These are phyloP conservation scores for Cinclus mexicanus DNA, from an alignment of 2,113 vertebrate genomes.

Conservation along the genomic window DNA sequence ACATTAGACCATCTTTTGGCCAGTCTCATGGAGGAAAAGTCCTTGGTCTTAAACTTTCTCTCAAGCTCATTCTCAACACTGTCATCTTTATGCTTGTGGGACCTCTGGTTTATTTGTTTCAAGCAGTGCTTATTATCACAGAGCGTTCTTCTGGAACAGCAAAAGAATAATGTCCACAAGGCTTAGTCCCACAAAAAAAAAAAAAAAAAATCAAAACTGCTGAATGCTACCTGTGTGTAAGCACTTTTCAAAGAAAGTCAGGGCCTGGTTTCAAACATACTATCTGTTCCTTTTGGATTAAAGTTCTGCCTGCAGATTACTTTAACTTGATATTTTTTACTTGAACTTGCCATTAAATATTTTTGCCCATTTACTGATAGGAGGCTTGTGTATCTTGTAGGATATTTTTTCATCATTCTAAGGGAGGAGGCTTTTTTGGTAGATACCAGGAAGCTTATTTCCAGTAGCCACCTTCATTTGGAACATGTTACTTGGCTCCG, in stretches of 20 bases:
- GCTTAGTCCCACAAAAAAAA: neutral
- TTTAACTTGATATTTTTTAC: neutral
- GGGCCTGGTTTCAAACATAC: neutral
- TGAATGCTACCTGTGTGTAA: neutral
- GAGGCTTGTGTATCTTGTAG: neutral
- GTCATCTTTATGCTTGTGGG: neutral
- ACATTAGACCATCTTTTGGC: neutral
- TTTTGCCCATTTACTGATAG: neutral
- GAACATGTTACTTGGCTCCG: neutral
- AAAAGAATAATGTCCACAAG: neutral
- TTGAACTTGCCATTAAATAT: neutral
- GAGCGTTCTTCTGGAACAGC: neutral
- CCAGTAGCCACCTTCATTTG: neutral
- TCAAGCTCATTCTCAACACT: neutral
- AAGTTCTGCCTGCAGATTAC: neutral
- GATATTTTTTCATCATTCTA: neutral
- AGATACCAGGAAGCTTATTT: neutral
- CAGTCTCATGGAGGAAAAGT: neutral
- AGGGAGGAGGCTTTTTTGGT: neutral
- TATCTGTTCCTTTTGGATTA: neutral
- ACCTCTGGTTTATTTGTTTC: constrained; percentile 2
- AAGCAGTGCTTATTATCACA: neutral
- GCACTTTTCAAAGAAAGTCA: neutral
- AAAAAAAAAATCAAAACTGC: too few relatives aligned
- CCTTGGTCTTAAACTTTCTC: neutral